Evolutionary conservation across 2,113 vertebrate genomes (phyloP).

Genomic region (Semnornis frantzii): DNA sequence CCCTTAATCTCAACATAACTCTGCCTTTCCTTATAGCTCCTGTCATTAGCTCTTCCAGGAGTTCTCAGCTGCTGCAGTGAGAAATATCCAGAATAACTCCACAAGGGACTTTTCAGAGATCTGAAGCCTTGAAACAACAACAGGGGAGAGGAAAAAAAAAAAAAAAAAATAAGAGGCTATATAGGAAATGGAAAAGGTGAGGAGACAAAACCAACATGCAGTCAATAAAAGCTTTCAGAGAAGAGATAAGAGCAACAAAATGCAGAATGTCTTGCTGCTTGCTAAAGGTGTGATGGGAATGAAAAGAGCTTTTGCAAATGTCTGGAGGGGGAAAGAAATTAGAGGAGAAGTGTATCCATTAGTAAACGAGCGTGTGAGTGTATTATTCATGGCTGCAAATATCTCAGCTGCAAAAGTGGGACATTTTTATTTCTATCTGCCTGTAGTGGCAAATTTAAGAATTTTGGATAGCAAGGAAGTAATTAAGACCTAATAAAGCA

Average conservation of each 20-base stretch:
- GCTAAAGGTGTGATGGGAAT: constrained; percentile 50
- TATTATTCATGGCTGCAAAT: constrained; percentile 45
- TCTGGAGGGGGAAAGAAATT: constrained; percentile 37
- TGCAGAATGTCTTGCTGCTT: neutral
- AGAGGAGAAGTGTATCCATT: constrained; percentile 47
- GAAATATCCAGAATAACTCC: constrained; percentile 18
- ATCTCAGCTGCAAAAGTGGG: neutral
- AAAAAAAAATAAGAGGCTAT: neutral
- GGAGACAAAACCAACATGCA: constrained; percentile 37
- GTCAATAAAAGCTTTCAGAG: constrained; percentile 54
- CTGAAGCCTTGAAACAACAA: constrained; percentile 8
- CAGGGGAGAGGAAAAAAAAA: neutral
- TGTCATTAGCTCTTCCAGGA: neutral
- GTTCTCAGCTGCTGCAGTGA: neutral
- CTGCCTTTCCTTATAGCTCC: neutral
- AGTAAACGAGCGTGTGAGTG: constrained; percentile 31
- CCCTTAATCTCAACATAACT: neutral
- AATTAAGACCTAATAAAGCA: constrained; percentile 40
- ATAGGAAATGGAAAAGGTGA: constrained; percentile 48
- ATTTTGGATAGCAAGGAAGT: constrained; percentile 4
- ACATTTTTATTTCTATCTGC: constrained; percentile 18
- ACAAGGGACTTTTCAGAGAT: neutral
- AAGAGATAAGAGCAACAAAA: constrained; percentile 41
- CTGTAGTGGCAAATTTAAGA: constrained; percentile 23
- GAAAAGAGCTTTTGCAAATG: constrained; percentile 48